Percentiles rank a stretch among this genome's conserved stretches.
Conservation (phyloP, 2,888 invertebrate species). For the Troides oblongomaculatus region DNA sequence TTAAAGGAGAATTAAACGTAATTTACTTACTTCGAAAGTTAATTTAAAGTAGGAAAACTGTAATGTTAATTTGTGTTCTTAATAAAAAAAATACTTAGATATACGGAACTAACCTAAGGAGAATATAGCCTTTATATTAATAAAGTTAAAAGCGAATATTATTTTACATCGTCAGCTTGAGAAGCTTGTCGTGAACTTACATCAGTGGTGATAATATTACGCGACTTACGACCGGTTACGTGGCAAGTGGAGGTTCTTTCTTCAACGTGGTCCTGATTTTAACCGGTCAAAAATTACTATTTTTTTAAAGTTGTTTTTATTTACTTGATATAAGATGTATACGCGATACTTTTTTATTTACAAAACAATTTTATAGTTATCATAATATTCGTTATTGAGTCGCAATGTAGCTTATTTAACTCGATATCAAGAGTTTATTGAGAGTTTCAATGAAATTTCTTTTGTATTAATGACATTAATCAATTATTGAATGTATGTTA, state of each 20-base stretch:
- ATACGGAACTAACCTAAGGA: not conserved
- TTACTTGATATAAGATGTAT: too few relatives aligned
- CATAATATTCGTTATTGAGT: not conserved
- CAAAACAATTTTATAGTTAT: not conserved
- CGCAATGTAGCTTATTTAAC: not conserved
- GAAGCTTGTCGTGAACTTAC: conserved; percentile 48
- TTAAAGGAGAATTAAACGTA: not conserved
- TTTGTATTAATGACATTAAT: not conserved
- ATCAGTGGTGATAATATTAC: conserved; percentile 66
- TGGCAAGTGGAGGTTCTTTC: conserved; percentile 27
- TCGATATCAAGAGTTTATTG: not conserved
- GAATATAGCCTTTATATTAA: not conserved
- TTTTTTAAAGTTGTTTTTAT: not conserved
- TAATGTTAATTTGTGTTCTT: not conserved
- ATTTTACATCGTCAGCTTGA: conserved; percentile 1
- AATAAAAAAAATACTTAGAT: not conserved
- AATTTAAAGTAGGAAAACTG: not conserved
- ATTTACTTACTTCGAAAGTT: not conserved
- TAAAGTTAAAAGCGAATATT: conserved; percentile 8
- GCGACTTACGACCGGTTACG: conserved; percentile 62
- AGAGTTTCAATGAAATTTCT: not conserved
- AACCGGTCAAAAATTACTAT: conserved; percentile 15
- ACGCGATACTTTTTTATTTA: too few relatives aligned
- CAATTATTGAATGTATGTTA: not conserved
- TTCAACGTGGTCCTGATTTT: conserved; percentile 22